Conservation (phyloP, 2,888 invertebrate species). For the Eupithecia pulchellata region DNA sequence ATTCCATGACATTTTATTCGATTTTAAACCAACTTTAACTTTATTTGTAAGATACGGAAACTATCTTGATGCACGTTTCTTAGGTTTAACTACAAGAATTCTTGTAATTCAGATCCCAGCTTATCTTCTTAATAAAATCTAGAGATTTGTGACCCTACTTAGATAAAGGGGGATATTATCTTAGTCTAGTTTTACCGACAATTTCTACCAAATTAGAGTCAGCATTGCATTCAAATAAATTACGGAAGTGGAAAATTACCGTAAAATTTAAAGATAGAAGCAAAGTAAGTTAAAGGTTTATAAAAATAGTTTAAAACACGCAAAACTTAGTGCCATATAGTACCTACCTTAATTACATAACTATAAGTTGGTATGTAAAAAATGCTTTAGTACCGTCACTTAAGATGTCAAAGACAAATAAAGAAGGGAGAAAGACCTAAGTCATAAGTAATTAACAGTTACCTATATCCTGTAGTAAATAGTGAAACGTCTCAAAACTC, state of each 20-base stretch:
- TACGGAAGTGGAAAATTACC: conserved; percentile 10
- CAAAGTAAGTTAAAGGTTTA: not conserved
- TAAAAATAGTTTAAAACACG: conserved; percentile 9
- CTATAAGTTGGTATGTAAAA: not conserved
- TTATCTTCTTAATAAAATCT: conserved; percentile 33
- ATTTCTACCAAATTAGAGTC: conserved; percentile 7
- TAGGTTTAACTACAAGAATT: conserved; percentile 20
- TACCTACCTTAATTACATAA: not conserved
- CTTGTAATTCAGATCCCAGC: conserved; percentile 22
- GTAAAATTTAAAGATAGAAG: conserved; percentile 8
- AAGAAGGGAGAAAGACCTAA: not conserved
- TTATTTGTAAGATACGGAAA: not conserved
- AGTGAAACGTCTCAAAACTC: conserved; percentile 41
- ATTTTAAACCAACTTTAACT: conserved; percentile 20
- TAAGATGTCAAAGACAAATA: not conserved
- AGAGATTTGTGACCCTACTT: conserved; percentile 16
- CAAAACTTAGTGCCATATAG: conserved; percentile 1
- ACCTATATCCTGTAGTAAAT: not conserved
- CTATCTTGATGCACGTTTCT: conserved; percentile 34
- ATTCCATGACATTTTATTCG: conserved; percentile 15
- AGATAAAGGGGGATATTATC: not conserved
- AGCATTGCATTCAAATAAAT: conserved; percentile 10
- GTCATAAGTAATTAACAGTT: not conserved
- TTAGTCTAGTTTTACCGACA: conserved; percentile 8
- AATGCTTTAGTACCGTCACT: not conserved